Evolutionary conservation across 2,113 vertebrate genomes (phyloP).

Genomic region (Phocoena phocoena): DNA sequence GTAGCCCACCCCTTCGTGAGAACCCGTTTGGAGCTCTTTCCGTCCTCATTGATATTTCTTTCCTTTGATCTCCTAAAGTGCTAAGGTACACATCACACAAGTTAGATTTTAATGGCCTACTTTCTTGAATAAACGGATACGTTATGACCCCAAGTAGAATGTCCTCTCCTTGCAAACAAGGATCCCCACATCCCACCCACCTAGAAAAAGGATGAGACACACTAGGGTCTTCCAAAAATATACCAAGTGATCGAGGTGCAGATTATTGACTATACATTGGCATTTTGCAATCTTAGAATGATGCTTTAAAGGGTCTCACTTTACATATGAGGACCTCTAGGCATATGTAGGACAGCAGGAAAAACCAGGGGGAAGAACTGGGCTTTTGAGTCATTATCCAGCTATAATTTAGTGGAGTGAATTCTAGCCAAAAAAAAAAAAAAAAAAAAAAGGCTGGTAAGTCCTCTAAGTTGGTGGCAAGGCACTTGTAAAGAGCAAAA

Average conservation of each 20-base stretch:
- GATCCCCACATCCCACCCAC: background rate
- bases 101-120: background rate
- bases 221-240: background rate
- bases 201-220: background rate
- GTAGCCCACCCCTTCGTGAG: background rate
- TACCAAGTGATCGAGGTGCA: background rate
- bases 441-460: background rate
- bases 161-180: background rate
- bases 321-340: background rate
- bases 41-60: background rate
- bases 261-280: background rate
- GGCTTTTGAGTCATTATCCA: background rate
- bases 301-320: background rate
- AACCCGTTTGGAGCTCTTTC: background rate
- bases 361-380: background rate
- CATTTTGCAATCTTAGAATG: background rate
- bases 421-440: background rate
- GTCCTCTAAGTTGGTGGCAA: background rate
- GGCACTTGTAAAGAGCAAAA: conserved; percentile 3
- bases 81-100: background rate
- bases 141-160: background rate
- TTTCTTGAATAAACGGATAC: background rate
- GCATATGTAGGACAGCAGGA: background rate
- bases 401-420: background rate
- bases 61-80: conserved; percentile 53